These are phyloP conservation scores for Archips xylosteana DNA, from an alignment of 2,888 invertebrate species.

Conservation along the genomic window DNA sequence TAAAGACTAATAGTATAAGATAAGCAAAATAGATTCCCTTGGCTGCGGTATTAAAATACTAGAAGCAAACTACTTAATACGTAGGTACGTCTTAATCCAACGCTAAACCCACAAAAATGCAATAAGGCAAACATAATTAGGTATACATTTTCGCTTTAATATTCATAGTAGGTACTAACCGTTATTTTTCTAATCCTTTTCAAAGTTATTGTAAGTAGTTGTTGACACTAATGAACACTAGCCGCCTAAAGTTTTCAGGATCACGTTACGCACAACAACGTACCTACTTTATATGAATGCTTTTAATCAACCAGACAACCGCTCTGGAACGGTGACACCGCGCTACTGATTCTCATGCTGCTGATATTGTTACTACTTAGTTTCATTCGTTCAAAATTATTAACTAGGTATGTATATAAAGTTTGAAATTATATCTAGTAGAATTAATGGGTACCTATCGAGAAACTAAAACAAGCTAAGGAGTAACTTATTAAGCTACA, in stretches of 20 bases:
- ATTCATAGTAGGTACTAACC: background rate
- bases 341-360: background rate
- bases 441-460: too few relatives aligned
- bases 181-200: background rate
- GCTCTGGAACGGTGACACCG: background rate
- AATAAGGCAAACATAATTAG: constrained; percentile 15
- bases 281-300: background rate
- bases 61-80: background rate
- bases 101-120: constrained; percentile 28
- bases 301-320: background rate
- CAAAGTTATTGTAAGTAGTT: background rate
- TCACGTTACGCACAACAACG: background rate
- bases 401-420: background rate
- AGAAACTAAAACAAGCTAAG: background rate
- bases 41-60: background rate
- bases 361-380: background rate
- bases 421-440: too few relatives aligned
- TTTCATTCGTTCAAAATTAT: background rate
- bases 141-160: background rate
- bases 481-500: too few relatives aligned
- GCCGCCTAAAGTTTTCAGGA: background rate
- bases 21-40: background rate
- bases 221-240: background rate
- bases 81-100: background rate
- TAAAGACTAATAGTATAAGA: background rate